Percentiles rank a stretch among this genome's conserved stretches.
Evolutionary conservation across 2,797 vertebrate species (phyloP).

Genomic region (Hippocampus kuda): DNA sequence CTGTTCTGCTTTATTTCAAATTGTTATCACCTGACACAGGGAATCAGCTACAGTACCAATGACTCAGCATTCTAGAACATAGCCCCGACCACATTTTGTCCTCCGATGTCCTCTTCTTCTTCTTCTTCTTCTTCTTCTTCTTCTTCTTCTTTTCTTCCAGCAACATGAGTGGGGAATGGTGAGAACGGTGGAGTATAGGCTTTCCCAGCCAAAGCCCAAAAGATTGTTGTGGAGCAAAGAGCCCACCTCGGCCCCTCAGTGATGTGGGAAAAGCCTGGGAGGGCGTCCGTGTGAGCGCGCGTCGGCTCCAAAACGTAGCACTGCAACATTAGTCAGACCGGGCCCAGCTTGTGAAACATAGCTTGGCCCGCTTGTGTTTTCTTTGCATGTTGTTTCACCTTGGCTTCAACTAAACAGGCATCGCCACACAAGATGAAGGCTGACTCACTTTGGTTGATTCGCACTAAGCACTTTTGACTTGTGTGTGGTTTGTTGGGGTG

Average conservation of each 20-base stretch:
- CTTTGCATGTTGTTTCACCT: conserved; percentile 45
- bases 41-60: conserved; percentile 23
- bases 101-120: conserved; percentile 29
- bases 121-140: conserved; percentile 25
- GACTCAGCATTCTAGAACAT: conserved; percentile 19
- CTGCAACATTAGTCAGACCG: conserved; percentile 17
- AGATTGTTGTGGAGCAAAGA: conserved; percentile 55
- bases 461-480: conserved; percentile 31
- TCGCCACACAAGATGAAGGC: conserved; percentile 48
- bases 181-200: conserved; percentile 65
- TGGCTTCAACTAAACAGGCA: conserved; percentile 35
- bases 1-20: conserved; percentile 21
- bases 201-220: conserved; percentile 72
- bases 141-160: conserved; percentile 26
- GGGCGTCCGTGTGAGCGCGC: conserved; percentile 55
- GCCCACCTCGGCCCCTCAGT: conserved; percentile 48
- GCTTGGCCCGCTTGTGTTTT: conserved; percentile 25
- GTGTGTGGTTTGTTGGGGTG: conserved; percentile 26
- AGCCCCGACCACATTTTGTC: conserved; percentile 24
- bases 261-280: conserved; percentile 70
- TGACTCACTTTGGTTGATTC: conserved; percentile 26
- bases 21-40: conserved; percentile 33
- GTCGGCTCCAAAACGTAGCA: conserved; percentile 33
- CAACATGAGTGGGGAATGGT: conserved; percentile 58
- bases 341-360: conserved; percentile 33